These are phyloP conservation scores for Mobula hypostoma DNA, from an alignment of 2,113 vertebrate genomes.

Conservation along the genomic window DNA sequence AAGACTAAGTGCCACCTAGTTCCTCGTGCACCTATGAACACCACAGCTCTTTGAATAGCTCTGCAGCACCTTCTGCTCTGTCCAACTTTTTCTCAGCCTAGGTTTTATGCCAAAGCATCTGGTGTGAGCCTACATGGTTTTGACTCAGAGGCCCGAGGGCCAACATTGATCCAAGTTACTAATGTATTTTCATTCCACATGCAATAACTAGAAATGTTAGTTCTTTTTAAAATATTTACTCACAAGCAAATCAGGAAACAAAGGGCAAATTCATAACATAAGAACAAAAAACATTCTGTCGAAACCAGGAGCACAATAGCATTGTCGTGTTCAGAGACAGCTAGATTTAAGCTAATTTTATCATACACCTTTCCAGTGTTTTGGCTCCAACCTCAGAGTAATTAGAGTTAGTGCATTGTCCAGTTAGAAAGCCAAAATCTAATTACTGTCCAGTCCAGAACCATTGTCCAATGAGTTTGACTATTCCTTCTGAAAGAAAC, in stretches of 20 bases:
- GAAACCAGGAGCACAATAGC: background rate
- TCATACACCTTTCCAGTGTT: background rate
- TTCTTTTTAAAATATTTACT: background rate
- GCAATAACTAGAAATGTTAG: background rate
- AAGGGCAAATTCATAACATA: background rate
- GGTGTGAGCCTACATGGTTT: background rate
- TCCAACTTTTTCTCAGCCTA: background rate
- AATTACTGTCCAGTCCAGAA: background rate
- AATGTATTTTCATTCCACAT: background rate
- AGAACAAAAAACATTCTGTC: background rate
- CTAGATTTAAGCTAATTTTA: background rate
- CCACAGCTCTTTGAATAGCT: background rate
- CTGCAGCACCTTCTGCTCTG: background rate
- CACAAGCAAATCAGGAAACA: background rate
- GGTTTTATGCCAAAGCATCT: background rate
- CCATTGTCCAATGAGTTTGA: background rate
- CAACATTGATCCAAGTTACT: background rate
- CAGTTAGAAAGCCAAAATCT: background rate
- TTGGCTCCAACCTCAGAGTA: background rate
- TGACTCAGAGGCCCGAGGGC: background rate
- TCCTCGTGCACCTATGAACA: background rate
- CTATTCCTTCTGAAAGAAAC: background rate
- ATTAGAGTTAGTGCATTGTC: background rate
- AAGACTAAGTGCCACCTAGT: background rate
- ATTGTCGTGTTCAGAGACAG: background rate